Evolutionary conservation across 2,113 vertebrate genomes (phyloP).

Genomic region (Oreocharis arfaki): DNA sequence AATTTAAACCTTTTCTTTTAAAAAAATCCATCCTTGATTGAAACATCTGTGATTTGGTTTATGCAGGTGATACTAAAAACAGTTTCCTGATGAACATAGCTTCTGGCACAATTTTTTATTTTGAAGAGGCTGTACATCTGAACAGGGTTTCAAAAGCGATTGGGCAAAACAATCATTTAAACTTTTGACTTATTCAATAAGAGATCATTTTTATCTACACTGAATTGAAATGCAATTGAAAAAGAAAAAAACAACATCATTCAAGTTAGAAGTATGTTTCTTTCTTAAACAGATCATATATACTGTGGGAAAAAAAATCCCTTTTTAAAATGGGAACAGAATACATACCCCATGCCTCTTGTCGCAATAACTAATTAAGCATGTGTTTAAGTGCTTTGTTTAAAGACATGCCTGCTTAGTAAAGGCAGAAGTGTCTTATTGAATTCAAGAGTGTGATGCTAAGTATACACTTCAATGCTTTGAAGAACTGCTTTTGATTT

Average conservation of each 20-base stretch:
- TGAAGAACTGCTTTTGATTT: conserved; percentile 18
- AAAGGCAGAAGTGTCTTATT: conserved; percentile 1
- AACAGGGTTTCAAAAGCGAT: background rate
- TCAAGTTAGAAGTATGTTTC: background rate
- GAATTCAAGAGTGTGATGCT: background rate
- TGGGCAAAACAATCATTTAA: background rate
- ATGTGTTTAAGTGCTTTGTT: conserved; percentile 7
- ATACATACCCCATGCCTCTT: background rate
- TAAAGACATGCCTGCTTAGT: background rate
- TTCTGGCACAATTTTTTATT: background rate
- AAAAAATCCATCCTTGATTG: background rate
- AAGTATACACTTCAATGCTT: background rate
- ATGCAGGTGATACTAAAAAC: background rate
- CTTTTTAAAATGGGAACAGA: background rate
- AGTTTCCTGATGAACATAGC: background rate
- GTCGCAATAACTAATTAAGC: background rate
- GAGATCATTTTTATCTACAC: background rate
- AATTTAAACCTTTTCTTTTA: background rate
- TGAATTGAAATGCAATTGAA: background rate
- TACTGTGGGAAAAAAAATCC: background rate
- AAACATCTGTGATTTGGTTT: conserved; percentile 9
- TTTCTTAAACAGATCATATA: background rate
- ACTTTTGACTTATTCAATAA: background rate
- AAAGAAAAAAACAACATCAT: background rate
- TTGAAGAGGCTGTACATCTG: background rate